Percentiles rank a stretch among this genome's conserved stretches.
Conservation (phyloP, 1,140 invertebrate genomes). For the Neodiprion lecontei region DNA sequence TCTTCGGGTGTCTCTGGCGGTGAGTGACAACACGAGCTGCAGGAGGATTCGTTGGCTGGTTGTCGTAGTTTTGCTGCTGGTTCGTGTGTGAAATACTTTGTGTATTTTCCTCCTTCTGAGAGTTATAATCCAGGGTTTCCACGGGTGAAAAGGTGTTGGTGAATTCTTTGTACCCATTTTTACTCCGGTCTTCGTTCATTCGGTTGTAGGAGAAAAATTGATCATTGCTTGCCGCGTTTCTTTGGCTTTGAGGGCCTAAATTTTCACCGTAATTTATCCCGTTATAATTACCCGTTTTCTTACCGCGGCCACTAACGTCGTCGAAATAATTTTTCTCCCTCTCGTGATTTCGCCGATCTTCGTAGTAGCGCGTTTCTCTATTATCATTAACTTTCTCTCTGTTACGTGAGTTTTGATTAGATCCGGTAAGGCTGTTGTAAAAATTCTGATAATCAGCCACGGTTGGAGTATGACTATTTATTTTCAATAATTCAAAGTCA, state of each 20-base stretch:
- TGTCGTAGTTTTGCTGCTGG: not conserved
- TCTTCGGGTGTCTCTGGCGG: not conserved
- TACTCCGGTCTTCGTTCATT: not conserved
- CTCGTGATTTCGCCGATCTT: not conserved
- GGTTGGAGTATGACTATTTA: conserved; percentile 50
- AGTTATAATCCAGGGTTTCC: not conserved
- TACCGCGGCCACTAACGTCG: conserved; percentile 23
- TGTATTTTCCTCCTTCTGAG: not conserved
- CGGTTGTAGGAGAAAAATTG: conserved; percentile 25
- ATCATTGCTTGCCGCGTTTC: conserved; percentile 9
- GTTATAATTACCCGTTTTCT: conserved; percentile 34
- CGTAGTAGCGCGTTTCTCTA: not conserved
- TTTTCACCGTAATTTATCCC: conserved; percentile 25
- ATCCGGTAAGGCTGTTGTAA: conserved; percentile 35
- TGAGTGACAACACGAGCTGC: not conserved
- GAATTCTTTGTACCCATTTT: not conserved
- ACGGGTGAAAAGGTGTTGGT: not conserved
- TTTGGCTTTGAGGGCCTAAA: conserved; percentile 21
- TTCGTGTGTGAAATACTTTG: not conserved
- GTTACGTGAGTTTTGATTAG: conserved; percentile 2
- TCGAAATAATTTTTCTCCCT: not conserved
- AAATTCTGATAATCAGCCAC: conserved; percentile 54
- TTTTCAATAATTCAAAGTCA: conserved; percentile 56
- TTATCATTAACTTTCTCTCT: not conserved
- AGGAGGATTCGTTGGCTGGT: not conserved